Base-by-base conservation (phyloP, 2,113 vertebrate genomes). In the Nyctereutes procyonoides region DNA sequence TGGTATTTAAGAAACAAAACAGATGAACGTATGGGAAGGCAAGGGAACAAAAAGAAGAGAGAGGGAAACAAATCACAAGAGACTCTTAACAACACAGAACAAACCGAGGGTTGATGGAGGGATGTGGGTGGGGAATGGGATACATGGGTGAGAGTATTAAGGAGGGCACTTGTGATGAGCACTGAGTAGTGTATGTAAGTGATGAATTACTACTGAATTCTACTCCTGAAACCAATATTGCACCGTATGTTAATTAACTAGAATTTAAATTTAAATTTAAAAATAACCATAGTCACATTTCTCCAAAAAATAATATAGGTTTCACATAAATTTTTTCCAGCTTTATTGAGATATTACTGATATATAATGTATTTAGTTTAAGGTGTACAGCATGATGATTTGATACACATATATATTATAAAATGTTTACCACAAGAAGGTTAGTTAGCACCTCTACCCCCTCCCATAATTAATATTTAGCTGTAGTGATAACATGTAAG, bases 391-490 rank as follows among this genome's bases (percentile, higher is more conserved):
- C 38, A 35, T 51, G 14, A 76, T 76, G 51, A 83, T 67, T 67
- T 93, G 65, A 88, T 65, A 82, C 28, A 56, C 20, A 38, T 53
- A 51, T 32, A 65, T 58, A 56, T 67, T 32, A 55, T 15, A 32
- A 92, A 92, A 86, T 15, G 60, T 77, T 83, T 65, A 60, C 22
- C 35, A 32, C 51, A 88, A 17, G 53, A 92, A 95, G 51, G 28
- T 67, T 58, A 82, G 56, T 65, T 65, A 88, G 22, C 30, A 65
- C 24, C 67, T 93, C 30, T 19, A 67, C 19, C 58, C 26, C 26
- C 17, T 88, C 51, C 51, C 13, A 83, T 88, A 96, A 88, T 58
- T 58, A 82, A 60, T 30, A 92, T 88, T 73, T 65, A 65, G 90
- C 55, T 63, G 14, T 91, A 32, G 26, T 73, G 14, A 87, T 24